A percentile compares a stretch with the other conserved stretches of the same genome.
phyloP scores from a whole-genome alignment of 2,888 invertebrate species.

The Campopleginae sp. region DNA sequence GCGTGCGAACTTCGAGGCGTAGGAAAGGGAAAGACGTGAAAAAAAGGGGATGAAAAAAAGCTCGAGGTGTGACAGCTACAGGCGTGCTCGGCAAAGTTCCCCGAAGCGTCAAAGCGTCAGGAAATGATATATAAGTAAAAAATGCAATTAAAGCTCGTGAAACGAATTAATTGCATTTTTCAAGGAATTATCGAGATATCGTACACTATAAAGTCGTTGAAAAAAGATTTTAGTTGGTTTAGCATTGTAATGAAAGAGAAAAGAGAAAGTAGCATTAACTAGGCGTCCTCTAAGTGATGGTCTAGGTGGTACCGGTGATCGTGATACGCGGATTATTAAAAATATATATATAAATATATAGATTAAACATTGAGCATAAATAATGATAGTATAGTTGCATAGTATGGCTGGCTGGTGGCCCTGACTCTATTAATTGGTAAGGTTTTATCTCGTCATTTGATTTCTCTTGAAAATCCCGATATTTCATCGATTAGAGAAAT shows the following conservation, averaged over 20 bases:
- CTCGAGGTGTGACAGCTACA: slow-evolving; percentile 21
- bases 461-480: not conserved
- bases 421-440: slow-evolving; percentile 69
- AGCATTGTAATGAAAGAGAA: slow-evolving; percentile 12
- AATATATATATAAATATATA: slow-evolving; percentile 51
- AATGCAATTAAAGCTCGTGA: slow-evolving; percentile 47
- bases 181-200: slow-evolving; percentile 11
- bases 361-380: slow-evolving; percentile 55
- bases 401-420: slow-evolving; percentile 73
- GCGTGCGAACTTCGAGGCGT: slow-evolving; percentile 55
- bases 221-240: slow-evolving; percentile 2
- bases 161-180: slow-evolving; percentile 45
- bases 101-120: slow-evolving; percentile 35
- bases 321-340: slow-evolving; percentile 68
- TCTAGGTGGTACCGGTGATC: slow-evolving; percentile 68
- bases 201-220: slow-evolving; percentile 8
- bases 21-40: slow-evolving; percentile 21
- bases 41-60: slow-evolving; percentile 26
- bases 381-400: slow-evolving; percentile 64
- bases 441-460: slow-evolving; percentile 47
- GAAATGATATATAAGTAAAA: slow-evolving; percentile 29
- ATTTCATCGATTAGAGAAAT: slow-evolving; percentile 27
- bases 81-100: slow-evolving; percentile 45
- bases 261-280: slow-evolving; percentile 60
- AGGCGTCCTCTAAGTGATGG: slow-evolving; percentile 66